Conservation (phyloP, 2,797 vertebrate species). For the Hippocampus kuda region DNA sequence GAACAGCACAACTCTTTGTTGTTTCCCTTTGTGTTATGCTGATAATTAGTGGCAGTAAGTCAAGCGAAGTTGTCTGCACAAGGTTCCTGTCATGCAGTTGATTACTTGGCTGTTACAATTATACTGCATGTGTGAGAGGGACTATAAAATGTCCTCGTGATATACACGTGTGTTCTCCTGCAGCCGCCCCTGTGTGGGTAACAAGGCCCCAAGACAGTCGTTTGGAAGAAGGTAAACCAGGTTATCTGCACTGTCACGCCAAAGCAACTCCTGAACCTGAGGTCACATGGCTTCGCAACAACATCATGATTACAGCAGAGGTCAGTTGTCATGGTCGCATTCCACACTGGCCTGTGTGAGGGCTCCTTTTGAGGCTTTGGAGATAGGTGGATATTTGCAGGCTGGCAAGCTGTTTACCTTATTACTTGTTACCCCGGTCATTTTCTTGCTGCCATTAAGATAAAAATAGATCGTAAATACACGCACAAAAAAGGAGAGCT, state of each 20-base stretch:
- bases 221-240: constrained; percentile 86
- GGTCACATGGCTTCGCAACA: constrained; percentile 81
- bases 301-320: constrained; percentile 70
- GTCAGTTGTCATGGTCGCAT: constrained; percentile 49
- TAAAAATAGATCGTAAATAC: neutral
- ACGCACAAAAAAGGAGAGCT: too few relatives aligned
- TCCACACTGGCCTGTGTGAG: neutral
- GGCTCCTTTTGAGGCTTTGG: neutral
- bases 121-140: neutral
- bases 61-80: neutral
- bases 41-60: neutral
- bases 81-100: neutral
- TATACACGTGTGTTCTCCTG: neutral
- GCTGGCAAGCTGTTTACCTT: too few relatives aligned
- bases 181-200: constrained; percentile 85
- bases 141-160: neutral
- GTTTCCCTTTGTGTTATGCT: neutral
- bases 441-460: neutral
- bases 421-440: neutral
- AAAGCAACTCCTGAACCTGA: constrained; percentile 78
- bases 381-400: neutral
- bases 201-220: constrained; percentile 79
- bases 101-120: neutral
- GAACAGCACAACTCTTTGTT: neutral
- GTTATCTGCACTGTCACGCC: constrained; percentile 85